Evolutionary conservation across 30 jellyfish, hydroid and myxozoan species (phyloP), one percentile per base, ranked within the genome.

Genomic region (Aurelia aurita complex sp. Pacific): DNA sequence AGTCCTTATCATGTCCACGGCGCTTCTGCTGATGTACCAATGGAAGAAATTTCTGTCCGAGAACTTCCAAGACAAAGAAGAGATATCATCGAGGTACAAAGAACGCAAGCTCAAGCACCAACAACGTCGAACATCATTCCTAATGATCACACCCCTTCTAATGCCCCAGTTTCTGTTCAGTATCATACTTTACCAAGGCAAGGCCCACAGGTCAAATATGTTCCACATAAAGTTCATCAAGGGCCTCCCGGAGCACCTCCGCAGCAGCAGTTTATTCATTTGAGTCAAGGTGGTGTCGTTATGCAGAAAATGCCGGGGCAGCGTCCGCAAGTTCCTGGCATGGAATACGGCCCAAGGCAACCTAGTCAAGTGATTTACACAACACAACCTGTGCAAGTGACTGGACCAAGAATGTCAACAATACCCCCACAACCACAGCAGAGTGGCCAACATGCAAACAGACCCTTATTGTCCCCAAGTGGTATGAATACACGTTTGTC

Each of bases 321-420:
- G 69, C 81, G 85, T 6, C 77, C 93, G 2, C 93, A 77, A 65
- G 67, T 55, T 7, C 73, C 88, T 15, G 82, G 87, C 23, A 50
- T 64, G 55, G 93, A 84, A 50, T 51, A 59, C 61, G 46, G 40
- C 15, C 19, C 85, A 57, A 84, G 93, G 35, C 81, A 76, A 7
- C 80, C 83, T 52, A 19, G 18, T 16, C 96, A 71, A 62, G 78
- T 87, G 36, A 74, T 87, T 78, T 87, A 67, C 36, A 71, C 96
- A 11, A 67, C 90, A 2, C 96, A 81, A 46, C 77, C 90, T 13
- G 87, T 87, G 51, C 90, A 79, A 55, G 96, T 79, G 36, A 87
- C 96, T 6, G 96, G 89, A 14, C 96, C 96, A 36, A 78, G 96
- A 67, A 87, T 87, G 96, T 75, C 96, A 36, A 72, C 96, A 11